Evolutionary conservation across 2,797 vertebrate species (phyloP), one percentile per base, ranked within the genome.

Genomic region (Spondyliosoma cantharus): DNA sequence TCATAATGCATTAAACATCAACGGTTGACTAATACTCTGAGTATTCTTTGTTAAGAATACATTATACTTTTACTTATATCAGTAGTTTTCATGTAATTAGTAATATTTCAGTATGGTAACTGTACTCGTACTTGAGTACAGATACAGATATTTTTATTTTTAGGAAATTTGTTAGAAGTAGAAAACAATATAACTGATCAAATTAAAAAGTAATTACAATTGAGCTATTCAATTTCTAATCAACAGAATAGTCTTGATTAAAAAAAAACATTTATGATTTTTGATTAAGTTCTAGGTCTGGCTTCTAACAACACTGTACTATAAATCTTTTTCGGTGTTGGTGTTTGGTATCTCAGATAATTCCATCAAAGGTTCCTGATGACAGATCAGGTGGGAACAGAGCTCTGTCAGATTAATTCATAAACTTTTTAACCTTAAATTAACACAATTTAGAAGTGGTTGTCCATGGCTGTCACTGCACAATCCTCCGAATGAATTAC

Each of bases 281-380:
- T 37, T 29, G 37, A 19, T 54, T 46, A 29, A 49, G 20, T 42
- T 15, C 17, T 4, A 27, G 5, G 3, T 20, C 19, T 22, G 19
- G 6, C 14, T 8, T 60, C 46, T 11, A 43, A 20, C 42, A 56
- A 9, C 43, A 15, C n/a, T 14, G 16, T 32, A 48, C 58, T 71
- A 9, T 3, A 11, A 22, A 24, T 37, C 45, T n/a, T 45, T 71
- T 5, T 27, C 53, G 9, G 24, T 71, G n/a, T 29, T 62, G 32
- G 25, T 70, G 43, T 69, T 27, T 48, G 42, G 22, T 50, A 6
- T 71, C 46, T 32, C 15, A 15, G 37, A 13, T 61, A n/a, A 72
- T 49, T 73, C 62, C 64, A 53, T 14, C 49, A 27, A 29, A 43
- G 5, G 22, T 68, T 17, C 60, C n/a, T 56, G 37, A 49, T 4